Evolutionary conservation across 2,797 vertebrate species (phyloP).

Genomic region (Adrianichthys oophorus): DNA sequence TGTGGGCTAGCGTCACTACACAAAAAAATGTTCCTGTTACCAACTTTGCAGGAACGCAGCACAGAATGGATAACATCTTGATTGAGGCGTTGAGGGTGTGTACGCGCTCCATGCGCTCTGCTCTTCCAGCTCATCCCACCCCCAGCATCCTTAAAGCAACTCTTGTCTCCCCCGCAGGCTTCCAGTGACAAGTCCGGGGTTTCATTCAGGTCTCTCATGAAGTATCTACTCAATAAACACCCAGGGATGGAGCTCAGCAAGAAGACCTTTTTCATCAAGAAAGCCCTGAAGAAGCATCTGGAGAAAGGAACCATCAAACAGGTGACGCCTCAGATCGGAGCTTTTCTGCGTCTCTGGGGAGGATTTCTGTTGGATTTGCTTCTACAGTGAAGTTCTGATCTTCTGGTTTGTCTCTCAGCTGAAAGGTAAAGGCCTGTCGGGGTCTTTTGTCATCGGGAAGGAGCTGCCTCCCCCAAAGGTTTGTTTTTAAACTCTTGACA

Average conservation of each 20-base stretch:
- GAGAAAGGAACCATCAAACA: constrained; percentile 93
- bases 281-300: constrained; percentile 90
- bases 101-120: constrained; percentile 6
- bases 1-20: constrained; percentile 91
- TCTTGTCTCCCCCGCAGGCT: constrained; percentile 71
- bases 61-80: constrained; percentile 94
- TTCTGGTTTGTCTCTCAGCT: constrained; percentile 73
- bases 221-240: constrained; percentile 92
- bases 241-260: constrained; percentile 91
- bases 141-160: neutral
- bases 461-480: constrained; percentile 76
- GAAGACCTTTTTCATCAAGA: constrained; percentile 94
- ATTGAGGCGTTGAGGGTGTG: constrained; percentile 91
- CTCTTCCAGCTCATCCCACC: neutral
- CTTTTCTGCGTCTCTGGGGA: too few species aligned
- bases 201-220: constrained; percentile 89
- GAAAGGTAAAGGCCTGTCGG: constrained; percentile 96
- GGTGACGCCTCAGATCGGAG: constrained; percentile 68
- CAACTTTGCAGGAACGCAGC: constrained; percentile 85
- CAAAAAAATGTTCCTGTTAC: constrained; percentile 88
- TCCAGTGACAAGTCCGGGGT: constrained; percentile 88
- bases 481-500: neutral
- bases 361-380: neutral
- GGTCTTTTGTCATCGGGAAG: constrained; percentile 91
- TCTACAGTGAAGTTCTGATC: too few species aligned